Conservation (phyloP, 2,113 vertebrate species). For the Caretta caretta region DNA sequence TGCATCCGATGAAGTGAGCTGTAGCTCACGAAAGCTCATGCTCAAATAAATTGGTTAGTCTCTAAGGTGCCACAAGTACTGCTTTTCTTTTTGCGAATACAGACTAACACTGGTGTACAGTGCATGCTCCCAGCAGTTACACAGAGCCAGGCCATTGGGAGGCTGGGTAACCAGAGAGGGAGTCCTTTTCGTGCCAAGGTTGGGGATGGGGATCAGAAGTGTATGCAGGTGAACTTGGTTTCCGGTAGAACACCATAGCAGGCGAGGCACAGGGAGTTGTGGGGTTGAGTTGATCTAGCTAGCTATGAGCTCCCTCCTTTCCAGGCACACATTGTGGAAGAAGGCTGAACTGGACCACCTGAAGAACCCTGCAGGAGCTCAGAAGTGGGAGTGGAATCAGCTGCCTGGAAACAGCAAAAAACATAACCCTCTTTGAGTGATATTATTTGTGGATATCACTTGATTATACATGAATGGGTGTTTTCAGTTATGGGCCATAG, state of each 20-base stretch:
- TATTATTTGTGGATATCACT: neutral
- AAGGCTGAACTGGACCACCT: neutral
- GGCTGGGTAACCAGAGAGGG: neutral
- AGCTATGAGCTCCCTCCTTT: neutral
- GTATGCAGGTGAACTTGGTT: neutral
- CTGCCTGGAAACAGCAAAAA: neutral
- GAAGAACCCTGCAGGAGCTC: neutral
- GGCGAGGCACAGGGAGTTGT: neutral
- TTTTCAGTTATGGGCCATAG: neutral
- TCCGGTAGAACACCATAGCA: neutral
- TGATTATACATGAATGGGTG: neutral
- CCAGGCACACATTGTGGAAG: neutral
- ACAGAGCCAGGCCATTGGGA: neutral
- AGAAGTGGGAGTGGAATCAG: neutral
- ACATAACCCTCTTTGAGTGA: neutral
- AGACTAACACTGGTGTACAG: neutral
- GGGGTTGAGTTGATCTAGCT: neutral
- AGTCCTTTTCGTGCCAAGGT: neutral
- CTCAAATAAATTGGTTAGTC: too few relatives aligned
- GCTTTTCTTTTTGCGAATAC: too few relatives aligned
- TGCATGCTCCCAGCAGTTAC: neutral
- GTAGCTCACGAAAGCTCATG: too few relatives aligned
- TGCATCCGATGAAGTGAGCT: too few relatives aligned
- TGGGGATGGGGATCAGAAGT: neutral
- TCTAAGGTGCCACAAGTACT: too few relatives aligned